Evolutionary conservation across 2,797 vertebrate genomes (phyloP).

Genomic region (Mallotus villosus): DNA sequence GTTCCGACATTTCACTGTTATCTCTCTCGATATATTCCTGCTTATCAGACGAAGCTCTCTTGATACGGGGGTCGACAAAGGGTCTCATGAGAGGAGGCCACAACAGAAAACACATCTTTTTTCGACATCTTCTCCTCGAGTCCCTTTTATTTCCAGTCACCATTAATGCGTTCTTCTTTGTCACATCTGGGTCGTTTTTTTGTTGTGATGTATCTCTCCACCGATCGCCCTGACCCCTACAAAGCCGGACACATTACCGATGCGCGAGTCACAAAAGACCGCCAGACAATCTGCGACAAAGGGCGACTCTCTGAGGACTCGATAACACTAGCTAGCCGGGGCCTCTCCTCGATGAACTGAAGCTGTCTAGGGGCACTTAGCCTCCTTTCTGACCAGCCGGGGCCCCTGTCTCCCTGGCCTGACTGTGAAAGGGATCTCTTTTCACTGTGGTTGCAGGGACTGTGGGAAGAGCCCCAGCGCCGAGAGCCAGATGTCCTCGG

Average conservation of each 20-base stretch:
- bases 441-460: constrained; percentile 60
- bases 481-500: constrained; percentile 68
- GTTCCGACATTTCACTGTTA: constrained; percentile 20
- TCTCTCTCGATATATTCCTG: constrained; percentile 12
- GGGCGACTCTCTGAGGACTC: constrained; percentile 42
- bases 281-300: constrained; percentile 44
- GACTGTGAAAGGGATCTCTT: constrained; percentile 67
- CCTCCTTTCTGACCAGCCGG: constrained; percentile 47
- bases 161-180: constrained; percentile 27
- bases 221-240: constrained; percentile 29
- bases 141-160: not conserved
- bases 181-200: too few relatives aligned
- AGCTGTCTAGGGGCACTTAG: constrained; percentile 40
- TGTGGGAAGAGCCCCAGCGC: constrained; percentile 61
- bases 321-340: constrained; percentile 53
- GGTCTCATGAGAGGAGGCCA: not conserved
- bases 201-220: constrained; percentile 5
- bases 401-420: constrained; percentile 64
- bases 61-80: constrained; percentile 15
- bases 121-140: constrained; percentile 1
- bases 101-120: constrained; percentile 18
- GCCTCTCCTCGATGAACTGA: constrained; percentile 49
- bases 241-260: constrained; percentile 31
- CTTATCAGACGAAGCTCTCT: constrained; percentile 16
- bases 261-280: constrained; percentile 52